Conservation (phyloP, 2,888 invertebrate species). For the Schizaphis graminum region DNA sequence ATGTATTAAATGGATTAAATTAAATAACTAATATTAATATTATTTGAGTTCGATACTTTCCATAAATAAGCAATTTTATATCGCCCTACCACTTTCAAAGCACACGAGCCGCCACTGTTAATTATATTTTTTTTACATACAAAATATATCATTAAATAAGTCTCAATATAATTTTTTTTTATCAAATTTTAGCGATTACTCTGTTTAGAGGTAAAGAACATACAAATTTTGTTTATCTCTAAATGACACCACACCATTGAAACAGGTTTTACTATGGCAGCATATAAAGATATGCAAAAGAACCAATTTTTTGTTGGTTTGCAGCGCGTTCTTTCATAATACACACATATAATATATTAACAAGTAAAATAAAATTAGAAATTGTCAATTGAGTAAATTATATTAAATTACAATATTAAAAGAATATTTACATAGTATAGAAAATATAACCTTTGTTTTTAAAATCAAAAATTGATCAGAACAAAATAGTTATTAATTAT, state of each 20-base stretch:
- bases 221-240: not conserved
- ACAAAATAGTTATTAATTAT: not conserved
- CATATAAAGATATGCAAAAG: not conserved
- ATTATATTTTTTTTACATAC: not conserved
- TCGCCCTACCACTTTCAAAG: no score
- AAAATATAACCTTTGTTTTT: not conserved
- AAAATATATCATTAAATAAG: not conserved
- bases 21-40: no score
- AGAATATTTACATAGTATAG: no score
- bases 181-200: not conserved
- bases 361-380: not conserved
- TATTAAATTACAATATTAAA: not conserved
- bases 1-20: no score
- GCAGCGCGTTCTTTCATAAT: not conserved
- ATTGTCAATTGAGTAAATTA: not conserved
- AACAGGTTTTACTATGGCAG: not conserved
- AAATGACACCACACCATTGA: not conserved
- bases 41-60: no score
- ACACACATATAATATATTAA: not conserved
- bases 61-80: no score
- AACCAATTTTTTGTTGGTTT: not conserved
- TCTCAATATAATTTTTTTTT: not conserved
- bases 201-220: not conserved
- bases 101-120: no score
- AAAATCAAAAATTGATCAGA: slow-evolving; percentile 63